These are phyloP conservation scores for Plagodis pulveraria DNA, from an alignment of 2,888 invertebrate genomes.

Conservation along the genomic window DNA sequence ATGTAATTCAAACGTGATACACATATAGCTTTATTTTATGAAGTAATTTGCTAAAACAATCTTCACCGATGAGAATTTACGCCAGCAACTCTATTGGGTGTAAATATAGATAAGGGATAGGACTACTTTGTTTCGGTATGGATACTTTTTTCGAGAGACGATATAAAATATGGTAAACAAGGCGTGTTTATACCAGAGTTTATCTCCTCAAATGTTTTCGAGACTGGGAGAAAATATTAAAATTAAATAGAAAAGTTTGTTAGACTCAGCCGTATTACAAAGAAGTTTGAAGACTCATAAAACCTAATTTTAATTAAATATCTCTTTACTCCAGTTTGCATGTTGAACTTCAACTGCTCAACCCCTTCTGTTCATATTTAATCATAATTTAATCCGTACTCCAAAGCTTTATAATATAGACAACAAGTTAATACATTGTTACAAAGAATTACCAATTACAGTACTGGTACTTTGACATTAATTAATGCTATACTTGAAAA, in stretches of 20 bases:
- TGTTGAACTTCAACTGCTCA: too few relatives aligned
- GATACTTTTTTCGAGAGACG: background rate
- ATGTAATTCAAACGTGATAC: conserved; percentile 27
- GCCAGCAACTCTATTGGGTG: conserved; percentile 19
- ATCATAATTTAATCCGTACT: too few relatives aligned
- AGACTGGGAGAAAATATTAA: conserved; percentile 6
- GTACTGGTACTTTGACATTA: too few relatives aligned
- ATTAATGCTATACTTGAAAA: too few relatives aligned
- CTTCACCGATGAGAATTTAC: conserved; percentile 24
- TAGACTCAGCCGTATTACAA: background rate
- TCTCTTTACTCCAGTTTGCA: background rate
- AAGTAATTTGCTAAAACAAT: conserved; percentile 38
- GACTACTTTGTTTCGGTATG: conserved; percentile 21
- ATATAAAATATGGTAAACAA: conserved; percentile 8
- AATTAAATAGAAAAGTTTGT: conserved; percentile 13
- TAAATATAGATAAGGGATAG: conserved; percentile 29
- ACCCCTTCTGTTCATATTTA: too few relatives aligned
- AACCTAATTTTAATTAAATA: conserved; percentile 2
- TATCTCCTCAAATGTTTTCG: conserved; percentile 8
- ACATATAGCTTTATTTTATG: conserved; percentile 39
- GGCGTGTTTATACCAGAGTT: background rate
- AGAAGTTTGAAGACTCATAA: background rate
- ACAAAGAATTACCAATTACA: too few relatives aligned
- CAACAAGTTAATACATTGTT: too few relatives aligned
- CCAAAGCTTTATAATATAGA: too few relatives aligned